phyloP scores from a whole-genome alignment of 2,113 vertebrate genomes.

The Microtus pennsylvanicus region DNA sequence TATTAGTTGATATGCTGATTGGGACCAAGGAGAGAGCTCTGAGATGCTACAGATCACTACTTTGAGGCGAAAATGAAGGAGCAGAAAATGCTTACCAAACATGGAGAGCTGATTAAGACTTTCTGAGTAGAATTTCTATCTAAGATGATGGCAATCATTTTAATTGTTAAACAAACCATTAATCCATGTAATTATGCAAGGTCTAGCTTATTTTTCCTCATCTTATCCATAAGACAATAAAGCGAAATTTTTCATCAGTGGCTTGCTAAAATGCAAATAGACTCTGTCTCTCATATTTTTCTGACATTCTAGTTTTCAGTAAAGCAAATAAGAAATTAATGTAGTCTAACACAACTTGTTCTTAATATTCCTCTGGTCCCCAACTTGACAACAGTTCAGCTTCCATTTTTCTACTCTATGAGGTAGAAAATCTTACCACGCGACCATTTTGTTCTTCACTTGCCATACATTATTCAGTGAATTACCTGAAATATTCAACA shows the following conservation, averaged over 20 bases:
- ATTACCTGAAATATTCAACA: not conserved
- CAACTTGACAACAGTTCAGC: not conserved
- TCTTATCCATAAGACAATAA: constrained; percentile 73
- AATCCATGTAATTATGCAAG: constrained; percentile 71
- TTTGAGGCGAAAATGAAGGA: not conserved
- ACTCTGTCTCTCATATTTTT: constrained; percentile 45
- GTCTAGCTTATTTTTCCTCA: constrained; percentile 33
- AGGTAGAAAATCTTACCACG: not conserved
- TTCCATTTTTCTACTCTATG: not conserved
- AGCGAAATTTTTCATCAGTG: constrained; percentile 56
- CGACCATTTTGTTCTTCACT: not conserved
- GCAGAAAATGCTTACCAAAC: not conserved
- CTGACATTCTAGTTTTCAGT: constrained; percentile 46
- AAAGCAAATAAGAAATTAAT: constrained; percentile 58
- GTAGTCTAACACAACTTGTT: constrained; percentile 44
- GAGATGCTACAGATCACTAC: not conserved
- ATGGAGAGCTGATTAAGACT: constrained; percentile 55
- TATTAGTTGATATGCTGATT: not conserved
- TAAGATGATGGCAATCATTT: constrained; percentile 31
- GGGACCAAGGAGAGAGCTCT: not conserved
- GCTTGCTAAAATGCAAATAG: constrained; percentile 66
- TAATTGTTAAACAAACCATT: constrained; percentile 67
- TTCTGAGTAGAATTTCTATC: constrained; percentile 57
- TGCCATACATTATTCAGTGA: not conserved
- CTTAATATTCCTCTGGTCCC: not conserved